These are phyloP conservation scores for Thymallus thymallus DNA, from an alignment of 2,113 vertebrate species.

Conservation along the genomic window DNA sequence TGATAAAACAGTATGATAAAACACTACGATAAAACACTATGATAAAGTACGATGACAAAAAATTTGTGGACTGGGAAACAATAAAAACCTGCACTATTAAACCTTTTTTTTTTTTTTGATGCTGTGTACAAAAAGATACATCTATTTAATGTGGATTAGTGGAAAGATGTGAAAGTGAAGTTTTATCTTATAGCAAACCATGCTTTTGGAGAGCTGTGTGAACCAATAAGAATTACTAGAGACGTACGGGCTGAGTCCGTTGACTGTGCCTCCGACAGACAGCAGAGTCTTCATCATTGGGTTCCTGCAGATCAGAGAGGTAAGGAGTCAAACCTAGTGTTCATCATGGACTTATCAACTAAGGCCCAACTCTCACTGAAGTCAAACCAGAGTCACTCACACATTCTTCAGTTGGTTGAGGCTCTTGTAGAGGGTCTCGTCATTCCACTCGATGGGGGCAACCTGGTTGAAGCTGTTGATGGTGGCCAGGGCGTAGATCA, in stretches of 20 bases:
- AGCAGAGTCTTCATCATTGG: constrained; percentile 79
- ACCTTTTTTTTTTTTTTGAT: not conserved
- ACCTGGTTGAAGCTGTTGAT: constrained; percentile 70
- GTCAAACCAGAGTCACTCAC: constrained; percentile 55
- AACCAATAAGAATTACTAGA: not conserved
- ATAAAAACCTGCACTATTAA: no score
- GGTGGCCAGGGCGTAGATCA: constrained; percentile 71
- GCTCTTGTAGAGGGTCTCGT: constrained; percentile 56
- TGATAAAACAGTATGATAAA: no score
- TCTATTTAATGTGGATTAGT: not conserved
- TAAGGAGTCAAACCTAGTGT: not conserved
- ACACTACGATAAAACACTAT: no score
- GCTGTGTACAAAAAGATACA: not conserved
- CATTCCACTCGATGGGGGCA: constrained; percentile 67
- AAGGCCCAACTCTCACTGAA: not conserved
- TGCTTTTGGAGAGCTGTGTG: no score
- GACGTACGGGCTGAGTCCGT: constrained; percentile 75
- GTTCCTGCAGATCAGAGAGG: constrained; percentile 68
- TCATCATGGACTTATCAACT: not conserved
- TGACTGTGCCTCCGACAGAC: constrained; percentile 78
- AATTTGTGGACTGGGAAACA: no score
- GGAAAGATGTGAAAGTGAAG: no score
- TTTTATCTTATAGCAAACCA: no score
- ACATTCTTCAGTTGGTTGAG: constrained; percentile 67
- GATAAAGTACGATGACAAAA: no score